These are phyloP conservation scores for Mimumesa dahlbomi DNA, from an alignment of 2,888 invertebrate species.

Conservation along the genomic window DNA sequence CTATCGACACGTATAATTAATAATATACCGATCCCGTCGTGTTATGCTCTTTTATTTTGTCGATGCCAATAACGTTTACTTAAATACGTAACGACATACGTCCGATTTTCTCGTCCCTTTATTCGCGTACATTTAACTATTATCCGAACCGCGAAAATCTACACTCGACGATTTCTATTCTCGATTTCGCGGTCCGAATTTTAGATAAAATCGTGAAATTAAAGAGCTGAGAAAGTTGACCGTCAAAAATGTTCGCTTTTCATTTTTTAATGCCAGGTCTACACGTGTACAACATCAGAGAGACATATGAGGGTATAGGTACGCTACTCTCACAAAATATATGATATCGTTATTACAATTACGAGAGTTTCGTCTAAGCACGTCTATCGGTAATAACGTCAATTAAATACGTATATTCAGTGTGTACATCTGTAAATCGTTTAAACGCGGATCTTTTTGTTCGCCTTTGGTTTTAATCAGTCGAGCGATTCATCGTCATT, in stretches of 20 bases:
- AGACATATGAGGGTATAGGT: slow-evolving; percentile 14
- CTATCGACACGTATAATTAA: too few relatives aligned
- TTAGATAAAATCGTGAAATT: background rate
- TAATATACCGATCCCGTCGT: too few relatives aligned
- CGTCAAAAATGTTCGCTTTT: slow-evolving; percentile 14
- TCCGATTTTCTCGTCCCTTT: too few relatives aligned
- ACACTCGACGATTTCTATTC: too few relatives aligned
- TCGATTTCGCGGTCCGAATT: background rate
- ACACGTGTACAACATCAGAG: slow-evolving; percentile 2
- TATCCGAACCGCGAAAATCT: background rate
- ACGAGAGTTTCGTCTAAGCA: slow-evolving; percentile 39
- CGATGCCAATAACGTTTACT: slow-evolving; percentile 10
- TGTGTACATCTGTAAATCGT: slow-evolving; percentile 8
- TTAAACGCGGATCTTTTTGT: slow-evolving; percentile 3
- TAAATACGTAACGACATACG: background rate
- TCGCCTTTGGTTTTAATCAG: slow-evolving; percentile 17
- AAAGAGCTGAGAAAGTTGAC: slow-evolving; percentile 7
- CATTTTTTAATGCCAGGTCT: slow-evolving; percentile 8
- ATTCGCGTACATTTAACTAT: too few relatives aligned
- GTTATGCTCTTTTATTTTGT: slow-evolving; percentile 7
- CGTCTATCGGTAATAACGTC: slow-evolving; percentile 34
- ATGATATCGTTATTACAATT: slow-evolving; percentile 48
- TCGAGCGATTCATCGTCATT: slow-evolving; percentile 26
- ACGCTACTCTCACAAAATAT: slow-evolving; percentile 62
- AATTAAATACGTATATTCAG: slow-evolving; percentile 36